Evolutionary conservation across 2,888 invertebrate species (phyloP), one percentile per base, ranked within the genome.

Genomic region (Argynnis bischoffii): DNA sequence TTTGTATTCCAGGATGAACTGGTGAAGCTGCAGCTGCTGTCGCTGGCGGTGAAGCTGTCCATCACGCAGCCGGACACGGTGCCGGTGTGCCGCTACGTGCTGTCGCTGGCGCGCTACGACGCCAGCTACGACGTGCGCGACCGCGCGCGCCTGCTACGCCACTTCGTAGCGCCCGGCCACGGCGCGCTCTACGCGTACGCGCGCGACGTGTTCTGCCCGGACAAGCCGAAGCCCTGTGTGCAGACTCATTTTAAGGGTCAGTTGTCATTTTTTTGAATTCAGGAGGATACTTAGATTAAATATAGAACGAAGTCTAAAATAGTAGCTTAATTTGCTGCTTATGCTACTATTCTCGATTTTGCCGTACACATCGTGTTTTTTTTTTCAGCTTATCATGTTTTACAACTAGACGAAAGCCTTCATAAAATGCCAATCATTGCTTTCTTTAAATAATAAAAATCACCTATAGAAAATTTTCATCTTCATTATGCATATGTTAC

Each of bases 111-210:
- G 0, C 96, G 98, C 77, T 99, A 99, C 87, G 99, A 99, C 93
- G 96, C 97, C 76, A 98, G 98, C 89, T 99, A 99, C 84, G 99
- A 99, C 90, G 98, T 99, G 64, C 94, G 99, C 31, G 99, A 99
- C 91, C 94, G 99, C 13, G 98, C 98, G 5, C 93, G 99, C 31
- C 95, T 99, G 82, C 93, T 99, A 64, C 95, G 96, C 15, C 96
- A 96, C 72, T 88, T 91, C 78, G 75, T 89, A 0, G 82, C 84
- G 46, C 88, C 87, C 1, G 69, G 75, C 26, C 3, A 75, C 75
- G 26, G 77, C 78, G 76, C 71, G 92, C 91, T 66, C 60, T 89
- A 98, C 31, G 89, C 95, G 0, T 94, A 96, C 80, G 97, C 97
- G 0, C 95, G 95, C 69, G 95, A 95, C 75, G 97, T 99, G 74